A percentile compares a stretch with the other conserved stretches of the same genome.
These are phyloP conservation scores for Cacoxenus indagator DNA, from an alignment of 2,888 invertebrate genomes.

Conservation along the genomic window DNA sequence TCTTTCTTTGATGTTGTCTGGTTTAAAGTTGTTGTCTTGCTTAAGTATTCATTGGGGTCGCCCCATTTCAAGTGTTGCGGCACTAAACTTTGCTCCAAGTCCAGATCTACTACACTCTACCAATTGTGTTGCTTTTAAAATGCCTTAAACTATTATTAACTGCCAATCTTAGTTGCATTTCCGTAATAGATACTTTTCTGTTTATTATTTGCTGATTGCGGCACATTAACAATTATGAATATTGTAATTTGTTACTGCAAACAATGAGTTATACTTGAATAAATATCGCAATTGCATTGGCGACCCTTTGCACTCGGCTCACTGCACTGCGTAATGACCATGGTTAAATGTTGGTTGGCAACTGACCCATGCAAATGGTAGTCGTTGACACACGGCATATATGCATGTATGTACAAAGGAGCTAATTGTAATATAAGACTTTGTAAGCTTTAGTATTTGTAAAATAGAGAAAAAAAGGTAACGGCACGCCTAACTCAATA, in stretches of 20 bases:
- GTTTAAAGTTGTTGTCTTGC: too few species aligned
- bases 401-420: not conserved
- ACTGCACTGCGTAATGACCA: not conserved
- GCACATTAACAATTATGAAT: slow-evolving; percentile 34
- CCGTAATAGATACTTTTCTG: too few species aligned
- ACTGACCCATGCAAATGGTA: not conserved
- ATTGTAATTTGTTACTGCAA: slow-evolving; percentile 7
- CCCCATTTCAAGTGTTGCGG: too few species aligned
- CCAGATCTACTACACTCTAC: too few species aligned
- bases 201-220: slow-evolving; percentile 39
- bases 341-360: not conserved
- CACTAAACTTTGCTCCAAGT: too few species aligned
- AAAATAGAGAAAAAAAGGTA: too few species aligned
- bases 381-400: not conserved
- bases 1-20: not conserved
- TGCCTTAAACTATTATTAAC: not conserved
- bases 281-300: not conserved
- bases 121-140: too few species aligned
- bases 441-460: too few species aligned
- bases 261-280: not conserved
- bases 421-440: too few species aligned
- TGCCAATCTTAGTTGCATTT: too few species aligned
- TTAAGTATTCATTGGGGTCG: too few species aligned
- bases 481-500: too few species aligned
- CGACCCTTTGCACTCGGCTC: slow-evolving; percentile 1